These are phyloP conservation scores for Orthonevra nobilis DNA, from an alignment of 2,888 invertebrate species.

Conservation along the genomic window DNA sequence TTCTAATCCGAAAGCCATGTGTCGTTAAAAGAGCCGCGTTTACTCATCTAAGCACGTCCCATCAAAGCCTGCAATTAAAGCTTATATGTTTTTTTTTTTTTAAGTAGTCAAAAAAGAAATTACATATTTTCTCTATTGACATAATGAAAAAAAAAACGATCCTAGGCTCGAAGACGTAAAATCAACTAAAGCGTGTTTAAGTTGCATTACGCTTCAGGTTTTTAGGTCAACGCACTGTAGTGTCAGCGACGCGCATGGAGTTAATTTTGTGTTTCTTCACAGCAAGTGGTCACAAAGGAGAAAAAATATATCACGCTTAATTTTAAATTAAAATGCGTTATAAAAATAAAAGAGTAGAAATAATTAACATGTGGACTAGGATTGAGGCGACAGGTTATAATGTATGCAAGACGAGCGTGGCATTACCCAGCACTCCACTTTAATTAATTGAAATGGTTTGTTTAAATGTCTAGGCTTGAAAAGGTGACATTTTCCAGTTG, in stretches of 20 bases:
- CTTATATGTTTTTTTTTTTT: no score
- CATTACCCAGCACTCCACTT: constrained; percentile 22
- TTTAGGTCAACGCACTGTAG: constrained; percentile 58
- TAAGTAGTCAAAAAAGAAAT: neutral
- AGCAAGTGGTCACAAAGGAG: constrained; percentile 9
- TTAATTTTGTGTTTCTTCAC: constrained; percentile 1
- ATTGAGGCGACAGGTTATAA: constrained; percentile 39
- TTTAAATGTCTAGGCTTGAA: constrained; percentile 5
- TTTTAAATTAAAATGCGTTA: constrained; percentile 28
- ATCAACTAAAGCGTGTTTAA: constrained; percentile 25
- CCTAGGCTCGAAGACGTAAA: constrained; percentile 13
- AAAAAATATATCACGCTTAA: constrained; percentile 42
- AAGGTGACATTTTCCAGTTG: no score
- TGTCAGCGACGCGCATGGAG: constrained; percentile 13
- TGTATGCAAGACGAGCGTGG: constrained; percentile 54
- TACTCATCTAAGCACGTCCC: neutral
- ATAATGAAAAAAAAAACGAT: neutral
- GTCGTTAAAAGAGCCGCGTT: no score
- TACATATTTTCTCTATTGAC: constrained; percentile 12
- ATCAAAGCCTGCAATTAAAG: constrained; percentile 26
- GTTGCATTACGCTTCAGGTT: constrained; percentile 37
- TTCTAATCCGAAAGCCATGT: no score
- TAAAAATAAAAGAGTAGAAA: constrained; percentile 9
- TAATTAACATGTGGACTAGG: no score
- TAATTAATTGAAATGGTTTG: constrained; percentile 25